Evolutionary conservation across 2,797 vertebrate genomes (phyloP).

Genomic region (Phataginus tetradactyla): DNA sequence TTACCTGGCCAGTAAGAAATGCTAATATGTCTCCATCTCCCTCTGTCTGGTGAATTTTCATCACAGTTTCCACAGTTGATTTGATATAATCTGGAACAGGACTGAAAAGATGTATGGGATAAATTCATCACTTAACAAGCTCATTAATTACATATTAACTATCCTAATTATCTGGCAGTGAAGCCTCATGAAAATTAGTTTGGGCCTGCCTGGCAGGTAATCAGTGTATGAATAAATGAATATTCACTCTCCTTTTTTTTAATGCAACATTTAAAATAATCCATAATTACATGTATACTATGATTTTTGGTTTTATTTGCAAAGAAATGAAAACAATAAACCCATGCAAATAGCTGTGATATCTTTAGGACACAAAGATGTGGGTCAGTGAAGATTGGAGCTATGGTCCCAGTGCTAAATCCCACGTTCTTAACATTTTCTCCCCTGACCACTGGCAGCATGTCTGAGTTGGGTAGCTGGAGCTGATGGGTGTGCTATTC

Average conservation of each 20-base stretch:
- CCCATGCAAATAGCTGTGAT: not conserved
- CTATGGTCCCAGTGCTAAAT: not conserved
- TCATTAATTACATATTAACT: constrained; percentile 37
- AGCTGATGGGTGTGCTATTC: not conserved
- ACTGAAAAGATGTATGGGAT: constrained; percentile 84
- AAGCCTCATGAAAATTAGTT: constrained; percentile 20
- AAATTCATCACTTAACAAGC: constrained; percentile 17
- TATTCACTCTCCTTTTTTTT: not conserved
- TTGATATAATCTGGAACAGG: constrained; percentile 99
- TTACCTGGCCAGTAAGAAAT: constrained; percentile 98
- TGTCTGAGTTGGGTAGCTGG: accelerated
- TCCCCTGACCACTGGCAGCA: not conserved
- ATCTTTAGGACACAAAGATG: not conserved
- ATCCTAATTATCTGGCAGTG: constrained; percentile 30
- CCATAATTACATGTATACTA: not conserved
- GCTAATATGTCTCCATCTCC: constrained; percentile 96
- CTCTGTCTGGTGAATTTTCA: constrained; percentile 98
- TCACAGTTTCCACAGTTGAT: constrained; percentile 96
- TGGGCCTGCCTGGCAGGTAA: constrained; percentile 11
- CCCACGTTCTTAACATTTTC: not conserved
- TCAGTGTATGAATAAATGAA: constrained; percentile 1
- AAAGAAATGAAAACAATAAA: constrained; percentile 10
- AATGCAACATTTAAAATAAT: constrained; percentile 26
- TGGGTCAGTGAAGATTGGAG: not conserved
- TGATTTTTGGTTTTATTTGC: constrained; percentile 24